These are phyloP conservation scores for Brenthis daphne DNA, from an alignment of 2,888 invertebrate genomes.

Conservation along the genomic window DNA sequence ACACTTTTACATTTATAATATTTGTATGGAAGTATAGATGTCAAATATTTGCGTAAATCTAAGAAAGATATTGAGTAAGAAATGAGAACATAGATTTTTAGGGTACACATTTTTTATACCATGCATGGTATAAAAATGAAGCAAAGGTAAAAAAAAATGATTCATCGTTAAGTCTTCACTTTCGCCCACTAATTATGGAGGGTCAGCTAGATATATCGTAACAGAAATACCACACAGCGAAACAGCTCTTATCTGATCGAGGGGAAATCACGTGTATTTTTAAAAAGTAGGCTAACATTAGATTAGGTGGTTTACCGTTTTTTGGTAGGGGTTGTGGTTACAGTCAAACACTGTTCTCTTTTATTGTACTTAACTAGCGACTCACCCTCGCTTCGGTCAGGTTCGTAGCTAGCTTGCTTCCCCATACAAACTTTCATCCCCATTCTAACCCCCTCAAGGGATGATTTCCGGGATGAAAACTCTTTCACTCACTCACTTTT, in stretches of 20 bases:
- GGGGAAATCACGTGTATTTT: conserved; percentile 61
- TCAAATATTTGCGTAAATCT: no score
- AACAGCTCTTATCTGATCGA: conserved; percentile 72
- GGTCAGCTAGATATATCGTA: conserved; percentile 37
- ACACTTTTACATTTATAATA: no score
- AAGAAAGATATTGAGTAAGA: no score
- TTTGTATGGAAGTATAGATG: no score
- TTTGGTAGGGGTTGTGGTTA: conserved; percentile 17
- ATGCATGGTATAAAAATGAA: background rate
- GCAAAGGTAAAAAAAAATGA: conserved; percentile 9
- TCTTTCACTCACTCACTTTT: no score
- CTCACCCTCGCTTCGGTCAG: no score
- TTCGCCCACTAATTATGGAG: conserved; percentile 29
- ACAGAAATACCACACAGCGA: conserved; percentile 45
- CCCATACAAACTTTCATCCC: no score
- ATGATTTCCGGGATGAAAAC: no score
- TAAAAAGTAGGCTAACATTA: conserved; percentile 71
- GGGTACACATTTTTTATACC: background rate
- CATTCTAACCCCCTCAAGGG: no score
- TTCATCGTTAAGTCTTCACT: conserved; percentile 10
- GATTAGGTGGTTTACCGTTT: conserved; percentile 23
- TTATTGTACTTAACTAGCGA: no score
- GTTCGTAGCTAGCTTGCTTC: no score
- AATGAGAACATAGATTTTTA: no score
- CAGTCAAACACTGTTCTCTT: conserved; percentile 9